Conservation (phyloP, 2,888 invertebrate species). For the Litoditis marina region DNA sequence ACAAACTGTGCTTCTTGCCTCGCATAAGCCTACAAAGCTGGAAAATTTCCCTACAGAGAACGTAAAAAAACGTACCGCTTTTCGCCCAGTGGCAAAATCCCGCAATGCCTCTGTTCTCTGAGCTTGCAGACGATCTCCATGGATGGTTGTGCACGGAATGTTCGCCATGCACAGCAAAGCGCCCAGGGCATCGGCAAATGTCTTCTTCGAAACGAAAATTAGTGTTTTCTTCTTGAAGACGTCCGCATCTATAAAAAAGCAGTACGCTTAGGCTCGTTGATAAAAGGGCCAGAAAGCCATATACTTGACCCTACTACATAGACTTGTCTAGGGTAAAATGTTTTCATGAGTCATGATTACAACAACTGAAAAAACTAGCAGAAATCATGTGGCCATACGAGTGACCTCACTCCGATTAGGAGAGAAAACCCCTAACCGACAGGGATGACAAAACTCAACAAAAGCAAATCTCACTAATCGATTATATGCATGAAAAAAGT, state of each 20-base stretch:
- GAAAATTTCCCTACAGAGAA: neutral
- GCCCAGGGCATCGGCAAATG: conserved; percentile 85
- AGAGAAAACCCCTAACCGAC: no score
- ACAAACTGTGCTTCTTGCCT: conserved; percentile 19
- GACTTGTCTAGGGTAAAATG: no score
- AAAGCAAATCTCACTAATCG: no score
- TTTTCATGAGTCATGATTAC: no score
- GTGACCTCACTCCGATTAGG: no score
- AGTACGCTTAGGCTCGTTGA: neutral
- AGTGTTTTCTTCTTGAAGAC: conserved; percentile 64
- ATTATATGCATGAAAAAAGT: no score
- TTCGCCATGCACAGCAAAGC: conserved; percentile 77
- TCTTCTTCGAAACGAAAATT: conserved; percentile 86
- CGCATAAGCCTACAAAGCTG: conserved; percentile 74
- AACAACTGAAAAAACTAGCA: no score
- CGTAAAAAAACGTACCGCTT: conserved; percentile 17
- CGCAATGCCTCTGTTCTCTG: conserved; percentile 73
- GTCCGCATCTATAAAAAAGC: conserved; percentile 20
- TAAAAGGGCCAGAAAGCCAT: no score
- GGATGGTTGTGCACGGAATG: conserved; percentile 69
- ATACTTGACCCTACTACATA: no score
- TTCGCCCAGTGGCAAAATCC: conserved; percentile 69
- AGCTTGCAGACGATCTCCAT: conserved; percentile 65
- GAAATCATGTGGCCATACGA: no score
- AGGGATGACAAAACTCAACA: no score